Conservation (phyloP, 2,888 invertebrate genomes). For the Caenorhabditis virilis region DNA sequence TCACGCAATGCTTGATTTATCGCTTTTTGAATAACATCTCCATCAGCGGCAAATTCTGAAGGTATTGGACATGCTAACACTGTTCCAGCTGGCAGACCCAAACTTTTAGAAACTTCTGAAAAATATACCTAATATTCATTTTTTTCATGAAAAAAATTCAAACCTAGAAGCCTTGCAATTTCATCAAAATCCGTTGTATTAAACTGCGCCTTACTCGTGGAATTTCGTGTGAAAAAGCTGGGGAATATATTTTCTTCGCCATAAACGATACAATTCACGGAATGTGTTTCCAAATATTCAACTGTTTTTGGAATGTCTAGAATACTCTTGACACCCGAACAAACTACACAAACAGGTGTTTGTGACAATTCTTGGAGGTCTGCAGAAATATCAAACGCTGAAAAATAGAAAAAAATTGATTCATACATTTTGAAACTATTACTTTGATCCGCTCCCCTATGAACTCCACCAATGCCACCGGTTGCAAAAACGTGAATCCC, state of each 20-base stretch:
- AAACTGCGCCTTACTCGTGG: constrained; percentile 79
- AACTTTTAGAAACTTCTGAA: constrained; percentile 58
- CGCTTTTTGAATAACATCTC: constrained; percentile 75
- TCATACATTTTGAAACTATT: constrained; percentile 29
- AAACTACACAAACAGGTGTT: constrained; percentile 86
- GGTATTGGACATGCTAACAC: constrained; percentile 91
- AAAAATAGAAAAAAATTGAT: constrained; percentile 15
- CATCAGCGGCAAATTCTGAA: constrained; percentile 71
- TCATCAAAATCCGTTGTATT: constrained; percentile 75
- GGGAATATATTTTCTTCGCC: constrained; percentile 81
- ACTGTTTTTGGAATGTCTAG: constrained; percentile 91
- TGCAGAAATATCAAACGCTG: constrained; percentile 85
- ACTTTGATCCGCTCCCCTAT: constrained; percentile 83
- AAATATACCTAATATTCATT: too few relatives aligned
- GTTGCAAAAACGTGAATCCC: constrained; percentile 92
- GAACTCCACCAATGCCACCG: constrained; percentile 91
- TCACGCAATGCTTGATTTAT: constrained; percentile 78
- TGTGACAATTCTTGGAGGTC: constrained; percentile 88
- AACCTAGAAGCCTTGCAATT: constrained; percentile 78
- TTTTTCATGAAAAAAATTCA: background rate
- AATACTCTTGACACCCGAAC: constrained; percentile 95
- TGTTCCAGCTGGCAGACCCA: constrained; percentile 72
- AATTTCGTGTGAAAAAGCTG: constrained; percentile 85
- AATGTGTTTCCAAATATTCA: constrained; percentile 94
- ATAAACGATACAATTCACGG: constrained; percentile 85